Base-by-base conservation (phyloP, 2,113 vertebrate species). In the Pelusios castaneus region DNA sequence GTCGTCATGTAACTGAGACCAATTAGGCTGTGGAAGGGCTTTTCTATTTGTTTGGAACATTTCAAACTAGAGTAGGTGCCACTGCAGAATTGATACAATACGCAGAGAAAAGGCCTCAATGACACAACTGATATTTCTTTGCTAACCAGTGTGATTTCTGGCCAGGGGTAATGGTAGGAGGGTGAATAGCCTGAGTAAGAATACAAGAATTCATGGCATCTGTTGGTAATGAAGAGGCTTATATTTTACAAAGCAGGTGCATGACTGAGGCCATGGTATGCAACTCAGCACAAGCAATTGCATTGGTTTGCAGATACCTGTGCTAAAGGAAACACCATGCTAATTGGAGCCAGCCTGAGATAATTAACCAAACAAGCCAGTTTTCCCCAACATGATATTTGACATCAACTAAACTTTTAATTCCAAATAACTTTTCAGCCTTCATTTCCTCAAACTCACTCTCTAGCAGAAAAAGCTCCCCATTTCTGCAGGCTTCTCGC, bases 301-400 rank as follows among this genome's bases (percentile, higher is more conserved):
- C 11, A 24, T 24, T 13, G 25, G 38, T 47, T 34, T 29, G 21
- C 25, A 29, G 51, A 52, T 2, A 75, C 60, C 34, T 34, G 60
- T 67, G 34, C 60, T n/a, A 67, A 63, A 67, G 60, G 34, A 34
- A 63, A 31, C 60, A 5, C 34, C 38, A 22, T 73, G n/a, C 21
- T 83, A 22, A 2, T 75, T 89, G 91, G 91, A 91, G 81, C 56
- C 80, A 38, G 1, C 0, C 21, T 34, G 89, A 80, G 89, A 94
- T 89, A 56, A 80, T 92, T 54, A 89, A 49, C 85, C 56, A 73
- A 80, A 55, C 8, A 13, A 85, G 34, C 60, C 70, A 43, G 70
- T 92, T 31, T 84, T 84, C 25, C 73, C 87, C 60, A 25, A 91
- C 80, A 92, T 82, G 54, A 78, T 5, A 4, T 4, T 70, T 77